These are phyloP conservation scores for Lissocephala sabroskyi DNA, from an alignment of 2,888 invertebrate genomes.

Conservation along the genomic window DNA sequence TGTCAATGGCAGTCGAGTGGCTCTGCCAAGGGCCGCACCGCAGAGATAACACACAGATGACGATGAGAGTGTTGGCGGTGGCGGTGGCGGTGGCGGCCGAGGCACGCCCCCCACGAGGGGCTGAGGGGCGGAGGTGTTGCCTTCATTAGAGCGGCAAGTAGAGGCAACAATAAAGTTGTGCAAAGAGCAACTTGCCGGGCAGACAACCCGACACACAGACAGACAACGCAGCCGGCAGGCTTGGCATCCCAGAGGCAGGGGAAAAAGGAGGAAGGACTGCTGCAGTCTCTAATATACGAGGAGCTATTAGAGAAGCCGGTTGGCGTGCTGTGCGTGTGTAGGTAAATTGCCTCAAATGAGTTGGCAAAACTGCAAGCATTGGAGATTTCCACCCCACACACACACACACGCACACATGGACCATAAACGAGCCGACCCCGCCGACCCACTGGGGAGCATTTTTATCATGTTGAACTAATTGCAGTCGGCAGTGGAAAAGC, in stretches of 20 bases:
- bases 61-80: too few relatives aligned
- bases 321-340: slow-evolving; percentile 16
- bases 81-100: background rate
- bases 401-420: slow-evolving; percentile 1
- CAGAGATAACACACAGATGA: too few relatives aligned
- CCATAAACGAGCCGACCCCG: background rate
- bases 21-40: too few relatives aligned
- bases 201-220: slow-evolving; percentile 13
- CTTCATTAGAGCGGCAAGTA: slow-evolving; percentile 20
- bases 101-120: too few relatives aligned
- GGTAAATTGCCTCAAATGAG: slow-evolving; percentile 52
- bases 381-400: slow-evolving; percentile 11
- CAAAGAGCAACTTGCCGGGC: slow-evolving; percentile 3
- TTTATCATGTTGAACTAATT: slow-evolving; percentile 58
- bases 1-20: too few relatives aligned
- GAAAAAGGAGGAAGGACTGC: slow-evolving; percentile 15
- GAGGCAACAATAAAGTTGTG: background rate
- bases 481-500: slow-evolving; percentile 25
- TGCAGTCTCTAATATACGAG: slow-evolving; percentile 12
- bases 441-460: slow-evolving; percentile 38
- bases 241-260: background rate
- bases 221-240: too few relatives aligned
- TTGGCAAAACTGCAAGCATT: slow-evolving; percentile 35
- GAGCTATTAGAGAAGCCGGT: background rate
- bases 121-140: slow-evolving; percentile 7